Base-by-base conservation (phyloP, 2,888 invertebrate species). In the Furcula furcula region DNA sequence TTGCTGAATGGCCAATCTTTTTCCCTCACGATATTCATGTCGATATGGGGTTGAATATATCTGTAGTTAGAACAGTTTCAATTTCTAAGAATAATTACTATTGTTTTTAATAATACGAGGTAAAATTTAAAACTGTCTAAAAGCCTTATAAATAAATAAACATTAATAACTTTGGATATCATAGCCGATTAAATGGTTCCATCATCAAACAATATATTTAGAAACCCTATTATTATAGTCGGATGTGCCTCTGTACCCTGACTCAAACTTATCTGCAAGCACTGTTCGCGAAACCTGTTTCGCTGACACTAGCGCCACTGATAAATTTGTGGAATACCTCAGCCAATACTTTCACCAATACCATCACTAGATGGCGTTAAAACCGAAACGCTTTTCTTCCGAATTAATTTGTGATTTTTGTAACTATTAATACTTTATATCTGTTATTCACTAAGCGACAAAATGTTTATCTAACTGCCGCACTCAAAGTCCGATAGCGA, bases 141-240 rank as follows among this genome's bases (percentile, higher is more conserved):
- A 39, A 46, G 20, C 34, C 38, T 36, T 53, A 36, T 34, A 39
- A 16, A 31, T 45, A 40, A 43, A 41, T 40, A 47, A 32, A 44
- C 33, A n/a, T 23, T 28, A 41, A 46, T 46, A 54, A 63, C 84
- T 86, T 86, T 84, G 84, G 85, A 78, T 61, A 61, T 83, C 86
- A 86, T 85, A 85, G 86, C 85, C 86, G 66, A 68, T 63, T 52
- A 57, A 55, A 35, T 52, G 63, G 55, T 56, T 51, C 61, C 53
- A 58, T 56, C 70, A 58, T 63, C 76, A 81, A 80, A 72, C 63
- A 76, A 80, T 74, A 76, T 79, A 79, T 78, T 79, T 76, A 80
- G 64, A 55, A 64, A 62, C 47, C 70, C 78, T 80, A 79, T 78
- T 76, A 77, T 66, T 74, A 64, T 74, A 64, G 54, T 46, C 40